Conservation (phyloP, 2,888 invertebrate species). For the Scaptomyza tumidula region DNA sequence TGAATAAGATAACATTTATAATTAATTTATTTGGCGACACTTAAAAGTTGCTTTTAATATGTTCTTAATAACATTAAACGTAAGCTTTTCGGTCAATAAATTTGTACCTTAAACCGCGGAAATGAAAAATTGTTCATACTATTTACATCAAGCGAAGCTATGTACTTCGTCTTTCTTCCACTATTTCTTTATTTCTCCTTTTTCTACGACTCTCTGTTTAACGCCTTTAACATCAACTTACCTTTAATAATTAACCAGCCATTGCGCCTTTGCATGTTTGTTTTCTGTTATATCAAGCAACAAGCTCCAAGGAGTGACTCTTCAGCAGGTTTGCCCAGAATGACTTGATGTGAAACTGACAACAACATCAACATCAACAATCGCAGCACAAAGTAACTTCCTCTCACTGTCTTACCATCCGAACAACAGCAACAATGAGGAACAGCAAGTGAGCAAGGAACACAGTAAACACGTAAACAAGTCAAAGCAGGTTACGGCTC, state of each 20-base stretch:
- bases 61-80: too few species aligned
- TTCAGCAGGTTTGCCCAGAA: constrained; percentile 29
- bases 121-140: too few species aligned
- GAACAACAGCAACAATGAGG: constrained; percentile 21
- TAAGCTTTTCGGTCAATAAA: too few species aligned
- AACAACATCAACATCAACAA: constrained; percentile 33
- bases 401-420: not conserved
- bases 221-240: constrained; percentile 4
- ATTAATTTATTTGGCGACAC: too few species aligned
- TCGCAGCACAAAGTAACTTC: constrained; percentile 33
- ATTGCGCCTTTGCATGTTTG: not conserved
- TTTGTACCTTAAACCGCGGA: too few species aligned
- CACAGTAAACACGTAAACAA: constrained; percentile 68
- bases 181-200: not conserved
- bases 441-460: constrained; percentile 1
- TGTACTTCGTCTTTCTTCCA: too few species aligned
- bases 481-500: constrained; percentile 72
- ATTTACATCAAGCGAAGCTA: too few species aligned
- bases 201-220: constrained; percentile 2
- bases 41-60: too few species aligned
- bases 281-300: constrained; percentile 15
- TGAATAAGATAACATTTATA: too few species aligned
- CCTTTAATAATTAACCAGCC: constrained; percentile 24
- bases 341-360: constrained; percentile 47
- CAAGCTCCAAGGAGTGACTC: constrained; percentile 7